Evolutionary conservation across 2,888 invertebrate genomes (phyloP).

Genomic region (Anthoptus insignis): DNA sequence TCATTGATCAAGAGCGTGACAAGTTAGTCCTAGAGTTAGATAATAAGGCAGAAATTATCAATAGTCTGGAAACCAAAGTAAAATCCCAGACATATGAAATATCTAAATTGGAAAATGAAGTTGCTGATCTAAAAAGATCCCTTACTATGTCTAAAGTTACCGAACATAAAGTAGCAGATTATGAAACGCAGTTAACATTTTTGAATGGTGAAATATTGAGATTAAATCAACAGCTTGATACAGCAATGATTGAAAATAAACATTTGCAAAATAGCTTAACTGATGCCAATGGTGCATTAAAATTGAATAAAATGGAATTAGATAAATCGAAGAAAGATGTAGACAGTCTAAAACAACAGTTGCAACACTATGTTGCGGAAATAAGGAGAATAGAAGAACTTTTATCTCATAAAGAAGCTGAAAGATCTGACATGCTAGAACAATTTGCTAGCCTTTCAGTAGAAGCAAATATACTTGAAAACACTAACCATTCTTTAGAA

Average conservation of each 20-base stretch:
- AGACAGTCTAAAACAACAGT: constrained; percentile 90
- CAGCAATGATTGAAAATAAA: constrained; percentile 89
- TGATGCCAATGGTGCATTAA: constrained; percentile 88
- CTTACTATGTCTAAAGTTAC: constrained; percentile 72
- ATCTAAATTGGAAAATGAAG: constrained; percentile 82
- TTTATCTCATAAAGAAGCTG: constrained; percentile 91
- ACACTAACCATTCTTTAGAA: constrained; percentile 93
- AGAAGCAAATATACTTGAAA: constrained; percentile 92
- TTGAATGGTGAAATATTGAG: constrained; percentile 88
- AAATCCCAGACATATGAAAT: constrained; percentile 87
- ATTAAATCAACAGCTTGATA: constrained; percentile 85
- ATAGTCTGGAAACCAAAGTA: constrained; percentile 89
- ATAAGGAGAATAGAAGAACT: constrained; percentile 93
- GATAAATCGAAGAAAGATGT: constrained; percentile 91
- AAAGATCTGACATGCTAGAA: constrained; percentile 93
- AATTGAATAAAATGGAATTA: constrained; percentile 89
- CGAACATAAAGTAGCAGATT: constrained; percentile 81
- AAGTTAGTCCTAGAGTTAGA: constrained; percentile 89
- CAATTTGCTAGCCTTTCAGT: constrained; percentile 92
- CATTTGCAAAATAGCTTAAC: constrained; percentile 92
- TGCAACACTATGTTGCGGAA: constrained; percentile 94
- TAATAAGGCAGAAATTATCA: constrained; percentile 90
- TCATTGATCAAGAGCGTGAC: constrained; percentile 92
- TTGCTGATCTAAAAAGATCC: constrained; percentile 86
- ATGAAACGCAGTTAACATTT: constrained; percentile 84